phyloP scores from a whole-genome alignment of 2,113 vertebrate species.

The Ploceus nigricollis region DNA sequence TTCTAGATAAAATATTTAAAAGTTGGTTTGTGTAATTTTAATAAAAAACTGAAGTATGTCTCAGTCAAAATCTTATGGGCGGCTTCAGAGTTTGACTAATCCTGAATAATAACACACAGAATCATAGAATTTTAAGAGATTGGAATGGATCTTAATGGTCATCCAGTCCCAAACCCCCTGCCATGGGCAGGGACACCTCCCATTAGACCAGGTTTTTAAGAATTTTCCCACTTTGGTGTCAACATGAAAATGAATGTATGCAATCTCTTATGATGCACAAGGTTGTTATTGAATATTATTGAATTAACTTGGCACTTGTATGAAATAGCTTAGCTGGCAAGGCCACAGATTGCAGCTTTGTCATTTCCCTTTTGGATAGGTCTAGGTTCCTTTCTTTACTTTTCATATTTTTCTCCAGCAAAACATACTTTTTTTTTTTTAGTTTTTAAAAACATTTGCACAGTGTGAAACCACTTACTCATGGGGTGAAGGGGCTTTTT shows the following conservation, averaged over 20 bases:
- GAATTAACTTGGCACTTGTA: neutral
- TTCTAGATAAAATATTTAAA: neutral
- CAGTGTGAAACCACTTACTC: neutral
- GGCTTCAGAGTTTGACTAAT: neutral
- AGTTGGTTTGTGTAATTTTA: neutral
- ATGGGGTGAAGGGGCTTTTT: neutral
- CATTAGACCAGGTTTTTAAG: neutral
- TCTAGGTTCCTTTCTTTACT: neutral
- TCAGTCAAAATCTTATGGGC: neutral
- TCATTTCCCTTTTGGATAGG: neutral
- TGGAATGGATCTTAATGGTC: neutral
- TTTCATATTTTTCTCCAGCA: neutral
- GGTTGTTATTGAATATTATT: neutral
- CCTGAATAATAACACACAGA: neutral
- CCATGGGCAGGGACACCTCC: neutral
- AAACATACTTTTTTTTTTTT: neutral
- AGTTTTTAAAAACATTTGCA: neutral
- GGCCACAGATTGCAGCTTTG: neutral
- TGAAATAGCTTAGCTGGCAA: neutral
- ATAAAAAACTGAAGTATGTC: neutral
- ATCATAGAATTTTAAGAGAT: neutral
- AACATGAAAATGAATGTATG: neutral
- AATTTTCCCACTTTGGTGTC: neutral
- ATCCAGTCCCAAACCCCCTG: neutral
- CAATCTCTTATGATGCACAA: fast-evolving